phyloP scores from a whole-genome alignment of 2,797 vertebrate species.

The Coracias cyanogaster region DNA sequence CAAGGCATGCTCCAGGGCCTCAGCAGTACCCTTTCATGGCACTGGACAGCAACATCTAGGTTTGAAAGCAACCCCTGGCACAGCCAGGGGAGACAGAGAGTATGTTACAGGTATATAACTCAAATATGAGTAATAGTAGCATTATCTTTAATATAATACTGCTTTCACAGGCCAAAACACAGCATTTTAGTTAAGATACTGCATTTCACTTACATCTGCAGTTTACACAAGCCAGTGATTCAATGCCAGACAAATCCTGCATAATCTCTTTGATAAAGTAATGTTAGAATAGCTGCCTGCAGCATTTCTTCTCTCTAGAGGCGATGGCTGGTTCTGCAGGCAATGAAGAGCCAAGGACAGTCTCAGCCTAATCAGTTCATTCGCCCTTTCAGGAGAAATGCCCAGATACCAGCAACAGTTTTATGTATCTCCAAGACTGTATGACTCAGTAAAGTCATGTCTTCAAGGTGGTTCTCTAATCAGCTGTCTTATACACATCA shows the following conservation, averaged over 20 bases:
- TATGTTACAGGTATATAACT: background rate
- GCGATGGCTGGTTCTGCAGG: background rate
- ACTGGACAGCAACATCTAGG: background rate
- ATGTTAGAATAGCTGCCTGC: background rate
- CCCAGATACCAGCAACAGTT: background rate
- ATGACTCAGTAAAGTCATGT: background rate
- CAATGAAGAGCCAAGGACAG: background rate
- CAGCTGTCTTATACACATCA: background rate
- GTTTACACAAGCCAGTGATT: conserved; percentile 41
- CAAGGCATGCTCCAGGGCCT: accelerated
- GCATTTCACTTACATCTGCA: conserved; percentile 32
- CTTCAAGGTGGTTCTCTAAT: conserved; percentile 31
- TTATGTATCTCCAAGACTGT: background rate
- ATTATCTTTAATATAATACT: background rate
- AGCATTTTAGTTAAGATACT: conserved; percentile 7
- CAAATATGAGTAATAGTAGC: background rate
- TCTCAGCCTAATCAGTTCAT: conserved; percentile 2
- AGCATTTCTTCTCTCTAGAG: conserved; percentile 28
- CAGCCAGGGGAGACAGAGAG: background rate
- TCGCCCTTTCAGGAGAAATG: conserved; percentile 24
- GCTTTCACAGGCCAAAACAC: background rate
- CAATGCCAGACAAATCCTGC: conserved; percentile 32
- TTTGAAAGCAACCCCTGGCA: background rate
- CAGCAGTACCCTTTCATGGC: background rate
- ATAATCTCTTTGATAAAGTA: conserved; percentile 23